Evolutionary conservation across 37 sponge, comb jelly and placozoan genomes (phyloP), one percentile per base, ranked within the genome.

Genomic region (Geodia barretti): DNA sequence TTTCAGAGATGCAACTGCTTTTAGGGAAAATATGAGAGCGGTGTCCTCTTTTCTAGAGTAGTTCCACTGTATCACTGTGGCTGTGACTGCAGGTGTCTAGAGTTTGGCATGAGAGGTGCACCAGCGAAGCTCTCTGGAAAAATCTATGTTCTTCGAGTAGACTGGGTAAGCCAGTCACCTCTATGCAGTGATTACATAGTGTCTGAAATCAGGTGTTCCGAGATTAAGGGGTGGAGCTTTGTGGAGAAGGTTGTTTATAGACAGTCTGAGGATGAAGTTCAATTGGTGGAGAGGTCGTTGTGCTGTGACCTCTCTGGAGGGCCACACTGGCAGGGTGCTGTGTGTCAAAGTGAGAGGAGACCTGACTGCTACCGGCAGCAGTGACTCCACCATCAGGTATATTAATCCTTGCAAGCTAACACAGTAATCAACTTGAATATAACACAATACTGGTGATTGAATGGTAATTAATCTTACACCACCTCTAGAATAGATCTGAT

Each of bases 231-330:
- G n/a, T n/a, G n/a, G n/a, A n/a, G n/a, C n/a, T n/a, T n/a, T n/a
- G n/a, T 92, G 93, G 93, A 89, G 54, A 64, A 21, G 39, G 0
- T 62, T 89, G 21, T 92, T 34, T 37, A 39, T 89, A 23, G 73
- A 77, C 62, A 83, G 89, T 29, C 77, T 92, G 21, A 77, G 29
- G 61, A 43, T 92, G 64, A 79, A 84, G 39, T 86, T 60, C 54
- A 92, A 92, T 80, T 92, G 93, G 93, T 24, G 75, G 21, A 61
- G 39, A 9, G 90, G 86, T 29, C 64, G 42, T 21, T 85, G 60
- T 75, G 72, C 66, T 9, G 47, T 64, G 34, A 39, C 37, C 14
- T 43, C 39, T 24, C 71, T 85, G 5, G 21, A 26, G 5, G 85
- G 77, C 9, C 93, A 92, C 75, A 62, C 83, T 25, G 62, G 34